A percentile compares a stretch with the other conserved stretches of the same genome.
Conservation (phyloP, 2,888 invertebrate species). For the Agriopis marginaria region DNA sequence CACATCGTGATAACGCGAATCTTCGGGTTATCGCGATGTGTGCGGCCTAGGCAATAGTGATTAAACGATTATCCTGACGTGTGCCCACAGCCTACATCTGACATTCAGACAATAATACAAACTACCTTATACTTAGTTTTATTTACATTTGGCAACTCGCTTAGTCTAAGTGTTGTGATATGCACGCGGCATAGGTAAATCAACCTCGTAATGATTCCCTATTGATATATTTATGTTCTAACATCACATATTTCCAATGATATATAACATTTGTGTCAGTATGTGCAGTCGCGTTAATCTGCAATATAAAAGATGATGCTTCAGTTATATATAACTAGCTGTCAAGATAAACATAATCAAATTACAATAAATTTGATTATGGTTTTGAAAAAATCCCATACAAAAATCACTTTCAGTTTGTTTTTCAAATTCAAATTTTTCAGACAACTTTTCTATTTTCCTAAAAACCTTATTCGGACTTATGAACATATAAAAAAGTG, state of each 20-base stretch:
- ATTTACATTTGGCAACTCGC: constrained; percentile 84
- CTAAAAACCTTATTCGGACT: too few relatives aligned
- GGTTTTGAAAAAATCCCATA: too few relatives aligned
- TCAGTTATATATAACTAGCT: neutral
- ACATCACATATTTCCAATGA: constrained; percentile 77
- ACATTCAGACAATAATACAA: constrained; percentile 66
- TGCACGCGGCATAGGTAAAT: constrained; percentile 77
- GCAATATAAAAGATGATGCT: constrained; percentile 6
- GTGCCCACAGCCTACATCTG: constrained; percentile 70
- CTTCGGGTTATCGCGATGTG: too few relatives aligned
- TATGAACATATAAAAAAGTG: too few relatives aligned
- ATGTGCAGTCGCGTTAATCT: constrained; percentile 23
- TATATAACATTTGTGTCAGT: constrained; percentile 54
- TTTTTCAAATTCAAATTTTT: too few relatives aligned
- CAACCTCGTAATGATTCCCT: constrained; percentile 65
- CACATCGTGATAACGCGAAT: too few relatives aligned
- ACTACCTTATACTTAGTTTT: constrained; percentile 47
- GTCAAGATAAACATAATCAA: neutral
- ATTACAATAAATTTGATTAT: too few relatives aligned
- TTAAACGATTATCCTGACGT: constrained; percentile 36
- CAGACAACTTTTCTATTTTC: too few relatives aligned
- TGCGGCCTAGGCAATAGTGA: too few relatives aligned
- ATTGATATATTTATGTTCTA: constrained; percentile 74
- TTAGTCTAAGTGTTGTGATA: constrained; percentile 82
- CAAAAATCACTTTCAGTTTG: too few relatives aligned